These are phyloP conservation scores for Equus quagga DNA, from an alignment of 2,113 vertebrate genomes.

Conservation along the genomic window DNA sequence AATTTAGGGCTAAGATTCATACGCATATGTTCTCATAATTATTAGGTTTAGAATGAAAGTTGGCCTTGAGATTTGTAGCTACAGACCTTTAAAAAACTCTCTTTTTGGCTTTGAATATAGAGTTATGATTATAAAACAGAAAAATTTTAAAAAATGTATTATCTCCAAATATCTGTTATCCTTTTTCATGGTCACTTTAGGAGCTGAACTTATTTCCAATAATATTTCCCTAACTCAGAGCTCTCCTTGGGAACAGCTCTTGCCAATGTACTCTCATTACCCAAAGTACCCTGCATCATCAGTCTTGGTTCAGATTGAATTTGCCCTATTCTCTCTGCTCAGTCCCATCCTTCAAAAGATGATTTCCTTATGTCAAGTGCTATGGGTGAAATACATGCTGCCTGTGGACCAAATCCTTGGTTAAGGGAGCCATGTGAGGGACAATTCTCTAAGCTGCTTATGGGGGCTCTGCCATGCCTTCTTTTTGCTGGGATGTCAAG, in stretches of 20 bases:
- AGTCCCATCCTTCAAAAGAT: background rate
- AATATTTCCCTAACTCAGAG: background rate
- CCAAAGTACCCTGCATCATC: background rate
- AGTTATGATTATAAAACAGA: slow-evolving; percentile 8
- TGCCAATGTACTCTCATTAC: background rate
- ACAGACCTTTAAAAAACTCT: background rate
- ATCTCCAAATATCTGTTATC: background rate
- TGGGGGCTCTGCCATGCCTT: background rate
- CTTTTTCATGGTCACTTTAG: background rate
- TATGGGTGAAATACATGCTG: background rate
- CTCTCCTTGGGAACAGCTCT: background rate
- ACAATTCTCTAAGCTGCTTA: background rate
- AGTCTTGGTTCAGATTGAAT: background rate
- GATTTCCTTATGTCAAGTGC: background rate
- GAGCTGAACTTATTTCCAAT: background rate
- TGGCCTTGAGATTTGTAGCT: background rate
- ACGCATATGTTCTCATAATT: background rate
- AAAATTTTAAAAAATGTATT: background rate
- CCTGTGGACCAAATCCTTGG: background rate
- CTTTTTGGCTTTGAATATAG: background rate
- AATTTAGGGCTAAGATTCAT: background rate
- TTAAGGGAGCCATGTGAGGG: background rate
- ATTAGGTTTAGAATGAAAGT: slow-evolving; percentile 8
- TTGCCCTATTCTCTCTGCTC: background rate
- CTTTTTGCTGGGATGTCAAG: background rate